Conservation (phyloP, 1,140 invertebrate species). For the Bombus pascuorum region DNA sequence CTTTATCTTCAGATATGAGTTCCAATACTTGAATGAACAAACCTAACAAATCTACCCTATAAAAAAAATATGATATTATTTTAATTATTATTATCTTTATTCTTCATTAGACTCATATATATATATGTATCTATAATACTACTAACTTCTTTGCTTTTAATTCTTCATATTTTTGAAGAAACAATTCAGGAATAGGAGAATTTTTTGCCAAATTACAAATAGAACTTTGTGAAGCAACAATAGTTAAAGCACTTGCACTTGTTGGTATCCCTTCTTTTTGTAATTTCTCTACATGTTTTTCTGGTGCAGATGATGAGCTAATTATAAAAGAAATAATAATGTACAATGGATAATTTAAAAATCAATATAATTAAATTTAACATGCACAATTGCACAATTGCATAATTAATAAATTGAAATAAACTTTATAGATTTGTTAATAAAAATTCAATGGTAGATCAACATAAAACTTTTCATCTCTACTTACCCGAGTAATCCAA, state of each 20-base stretch:
- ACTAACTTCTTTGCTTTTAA: conserved; percentile 83
- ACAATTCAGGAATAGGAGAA: conserved; percentile 77
- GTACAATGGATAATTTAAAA: background rate
- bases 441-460: background rate
- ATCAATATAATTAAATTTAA: background rate
- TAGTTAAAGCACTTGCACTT: conserved; percentile 65
- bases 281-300: conserved; percentile 82
- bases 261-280: conserved; percentile 76
- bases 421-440: background rate
- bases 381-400: background rate
- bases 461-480: conserved; percentile 7
- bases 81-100: conserved; percentile 3
- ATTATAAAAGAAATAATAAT: conserved; percentile 11
- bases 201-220: conserved; percentile 79
- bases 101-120: background rate
- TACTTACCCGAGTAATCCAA: conserved; percentile 80
- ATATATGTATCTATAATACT: background rate
- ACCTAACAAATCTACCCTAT: conserved; percentile 82
- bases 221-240: conserved; percentile 76
- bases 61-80: conserved; percentile 59
- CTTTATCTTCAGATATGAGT: conserved; percentile 81
- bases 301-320: conserved; percentile 80
- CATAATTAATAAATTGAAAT: background rate
- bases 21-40: conserved; percentile 82
- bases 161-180: conserved; percentile 83